phyloP scores from a whole-genome alignment of 2,113 vertebrate species.

The Motacilla alba region DNA sequence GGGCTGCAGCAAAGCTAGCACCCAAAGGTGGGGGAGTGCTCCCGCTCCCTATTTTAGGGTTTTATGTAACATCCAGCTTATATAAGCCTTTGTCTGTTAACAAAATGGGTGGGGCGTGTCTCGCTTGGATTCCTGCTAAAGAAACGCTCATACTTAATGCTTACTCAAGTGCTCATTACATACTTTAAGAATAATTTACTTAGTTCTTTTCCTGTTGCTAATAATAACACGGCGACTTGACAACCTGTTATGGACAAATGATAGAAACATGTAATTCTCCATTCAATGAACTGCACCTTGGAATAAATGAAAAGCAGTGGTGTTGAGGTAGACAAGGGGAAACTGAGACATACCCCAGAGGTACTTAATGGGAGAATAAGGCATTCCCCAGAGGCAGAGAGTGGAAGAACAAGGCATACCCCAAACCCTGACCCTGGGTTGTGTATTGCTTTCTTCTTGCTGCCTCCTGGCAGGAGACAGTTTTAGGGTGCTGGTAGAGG shows the following conservation, averaged over 20 bases:
- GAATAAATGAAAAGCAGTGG: neutral
- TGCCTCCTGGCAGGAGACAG: neutral
- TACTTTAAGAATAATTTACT: neutral
- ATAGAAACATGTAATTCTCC: neutral
- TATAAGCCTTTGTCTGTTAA: conserved; percentile 56
- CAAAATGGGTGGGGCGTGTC: conserved; percentile 4
- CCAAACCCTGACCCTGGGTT: neutral
- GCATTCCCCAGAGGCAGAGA: neutral
- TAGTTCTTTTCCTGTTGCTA: neutral
- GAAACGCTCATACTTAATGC: neutral
- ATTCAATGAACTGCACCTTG: neutral
- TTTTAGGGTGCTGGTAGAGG: neutral
- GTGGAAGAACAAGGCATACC: neutral
- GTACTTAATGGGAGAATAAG: neutral
- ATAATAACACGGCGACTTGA: neutral
- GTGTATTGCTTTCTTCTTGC: neutral
- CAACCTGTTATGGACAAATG: neutral
- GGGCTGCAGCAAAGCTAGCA: neutral
- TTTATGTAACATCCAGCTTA: conserved; percentile 57
- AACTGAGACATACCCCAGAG: neutral
- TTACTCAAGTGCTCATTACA: neutral
- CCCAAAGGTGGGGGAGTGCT: conserved; percentile 33
- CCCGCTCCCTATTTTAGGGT: neutral
- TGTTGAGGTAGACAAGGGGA: neutral
- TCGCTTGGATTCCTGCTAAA: neutral